A percentile compares a stretch with the other conserved stretches of the same genome.
These are phyloP conservation scores for Globodera rostochiensis DNA, from an alignment of 1,140 invertebrate genomes.

Conservation along the genomic window DNA sequence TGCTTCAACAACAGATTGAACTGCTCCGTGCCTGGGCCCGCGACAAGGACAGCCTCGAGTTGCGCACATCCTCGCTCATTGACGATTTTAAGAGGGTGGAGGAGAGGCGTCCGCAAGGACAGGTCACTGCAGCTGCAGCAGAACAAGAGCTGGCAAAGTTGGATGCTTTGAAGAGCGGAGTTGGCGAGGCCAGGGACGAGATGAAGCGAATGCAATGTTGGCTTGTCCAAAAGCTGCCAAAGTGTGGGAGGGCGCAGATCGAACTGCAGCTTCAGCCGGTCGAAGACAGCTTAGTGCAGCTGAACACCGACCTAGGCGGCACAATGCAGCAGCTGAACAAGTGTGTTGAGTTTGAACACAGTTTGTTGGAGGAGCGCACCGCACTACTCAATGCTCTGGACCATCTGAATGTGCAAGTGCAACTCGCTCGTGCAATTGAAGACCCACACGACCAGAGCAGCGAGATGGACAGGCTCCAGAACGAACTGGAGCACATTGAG, in stretches of 20 bases:
- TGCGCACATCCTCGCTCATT: conserved; percentile 1
- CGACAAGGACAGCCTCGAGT: conserved; percentile 19
- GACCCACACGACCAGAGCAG: conserved; percentile 7
- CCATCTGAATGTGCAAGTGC: conserved; percentile 7
- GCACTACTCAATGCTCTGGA: background rate
- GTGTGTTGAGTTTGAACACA: conserved; percentile 11
- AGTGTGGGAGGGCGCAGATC: background rate
- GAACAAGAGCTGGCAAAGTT: conserved; percentile 20
- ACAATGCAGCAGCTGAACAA: conserved; percentile 16
- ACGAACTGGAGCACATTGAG: conserved; percentile 35
- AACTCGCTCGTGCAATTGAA: conserved; percentile 8
- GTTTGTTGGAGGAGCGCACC: conserved; percentile 2
- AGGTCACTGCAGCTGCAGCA: conserved; percentile 6
- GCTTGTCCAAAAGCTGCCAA: background rate
- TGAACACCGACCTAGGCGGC: conserved; percentile 5
- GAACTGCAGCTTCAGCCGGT: conserved; percentile 4
- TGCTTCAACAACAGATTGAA: conserved; percentile 29
- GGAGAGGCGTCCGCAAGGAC: background rate
- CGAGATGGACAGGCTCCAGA: conserved; percentile 41
- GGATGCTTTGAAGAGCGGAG: conserved; percentile 3
- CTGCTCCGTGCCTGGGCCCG: conserved; percentile 7
- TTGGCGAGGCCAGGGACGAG: conserved; percentile 14
- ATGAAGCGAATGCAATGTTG: conserved; percentile 14
- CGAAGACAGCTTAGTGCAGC: conserved; percentile 14
- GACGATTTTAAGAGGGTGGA: conserved; percentile 19